These are phyloP conservation scores for Hypotaenidia philippensis DNA, from an alignment of 2,797 vertebrate species.

Conservation along the genomic window DNA sequence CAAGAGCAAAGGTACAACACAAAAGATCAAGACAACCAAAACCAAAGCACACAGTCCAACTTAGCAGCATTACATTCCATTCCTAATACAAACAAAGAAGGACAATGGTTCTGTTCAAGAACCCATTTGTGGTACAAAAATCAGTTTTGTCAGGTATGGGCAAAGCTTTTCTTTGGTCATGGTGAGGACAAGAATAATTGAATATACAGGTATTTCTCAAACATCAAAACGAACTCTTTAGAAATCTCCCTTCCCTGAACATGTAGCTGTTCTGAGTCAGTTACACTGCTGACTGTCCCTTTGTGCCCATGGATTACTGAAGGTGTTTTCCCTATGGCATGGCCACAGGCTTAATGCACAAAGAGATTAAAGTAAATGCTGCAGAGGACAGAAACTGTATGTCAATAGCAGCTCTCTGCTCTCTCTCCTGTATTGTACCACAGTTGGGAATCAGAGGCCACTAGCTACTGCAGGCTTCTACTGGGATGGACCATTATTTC, in stretches of 20 bases:
- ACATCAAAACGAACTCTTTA: not conserved
- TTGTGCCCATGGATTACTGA: not conserved
- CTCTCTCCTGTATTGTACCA: not conserved
- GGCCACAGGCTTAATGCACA: not conserved
- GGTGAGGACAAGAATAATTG: not conserved
- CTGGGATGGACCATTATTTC: not conserved
- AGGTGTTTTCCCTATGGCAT: not conserved
- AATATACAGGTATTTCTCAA: not conserved
- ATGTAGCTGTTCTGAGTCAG: not conserved
- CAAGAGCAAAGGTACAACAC: not conserved
- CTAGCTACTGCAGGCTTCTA: not conserved
- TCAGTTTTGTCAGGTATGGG: not conserved
- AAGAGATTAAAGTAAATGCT: not conserved
- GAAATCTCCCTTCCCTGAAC: not conserved
- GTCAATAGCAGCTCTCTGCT: not conserved
- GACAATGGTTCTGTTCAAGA: not conserved
- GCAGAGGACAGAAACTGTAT: not conserved
- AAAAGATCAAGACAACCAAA: not conserved
- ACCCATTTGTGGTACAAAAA: not conserved
- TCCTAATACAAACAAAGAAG: not conserved
- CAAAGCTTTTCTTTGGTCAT: slow-evolving; percentile 2
- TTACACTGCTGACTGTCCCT: not conserved
- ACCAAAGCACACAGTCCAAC: not conserved
- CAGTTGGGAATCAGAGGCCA: not conserved
- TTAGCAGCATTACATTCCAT: not conserved